phyloP scores from a whole-genome alignment of 2,888 invertebrate species.

The Fragum fragum region DNA sequence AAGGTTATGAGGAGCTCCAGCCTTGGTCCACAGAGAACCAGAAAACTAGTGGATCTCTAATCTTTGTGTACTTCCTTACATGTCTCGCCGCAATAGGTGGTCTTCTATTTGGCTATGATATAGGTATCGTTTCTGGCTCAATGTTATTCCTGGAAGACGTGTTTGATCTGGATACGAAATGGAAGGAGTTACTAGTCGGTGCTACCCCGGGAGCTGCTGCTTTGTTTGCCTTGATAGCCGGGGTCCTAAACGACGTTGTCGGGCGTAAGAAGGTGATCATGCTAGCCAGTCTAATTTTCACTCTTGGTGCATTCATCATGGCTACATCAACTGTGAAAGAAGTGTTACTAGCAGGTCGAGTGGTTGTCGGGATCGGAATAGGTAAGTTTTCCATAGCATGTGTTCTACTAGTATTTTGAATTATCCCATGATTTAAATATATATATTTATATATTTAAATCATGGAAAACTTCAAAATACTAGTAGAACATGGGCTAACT shows the following conservation, averaged over 20 bases:
- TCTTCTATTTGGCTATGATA: slow-evolving; percentile 88
- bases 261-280: slow-evolving; percentile 88
- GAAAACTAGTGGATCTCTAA: slow-evolving; percentile 48
- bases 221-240: slow-evolving; percentile 87
- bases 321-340: slow-evolving; percentile 83
- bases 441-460: too few relatives aligned
- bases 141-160: slow-evolving; percentile 86
- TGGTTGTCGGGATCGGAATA: slow-evolving; percentile 87
- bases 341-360: slow-evolving; percentile 86
- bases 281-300: slow-evolving; percentile 87
- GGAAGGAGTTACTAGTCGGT: slow-evolving; percentile 88
- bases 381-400: slow-evolving; percentile 85
- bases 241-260: slow-evolving; percentile 87
- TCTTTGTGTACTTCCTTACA: slow-evolving; percentile 80
- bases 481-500: too few relatives aligned
- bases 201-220: slow-evolving; percentile 88
- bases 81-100: slow-evolving; percentile 87
- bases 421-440: too few relatives aligned
- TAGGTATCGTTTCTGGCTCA: slow-evolving; percentile 88
- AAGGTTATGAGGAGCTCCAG: too few relatives aligned
- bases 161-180: slow-evolving; percentile 86
- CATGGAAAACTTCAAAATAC: too few relatives aligned
- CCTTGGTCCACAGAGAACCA: not conserved
- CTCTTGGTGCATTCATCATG: slow-evolving; percentile 87
- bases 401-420: too few relatives aligned